Evolutionary conservation across 1,140 invertebrate genomes (phyloP), one percentile per base, ranked within the genome.

Genomic region (Radopholus similis): DNA sequence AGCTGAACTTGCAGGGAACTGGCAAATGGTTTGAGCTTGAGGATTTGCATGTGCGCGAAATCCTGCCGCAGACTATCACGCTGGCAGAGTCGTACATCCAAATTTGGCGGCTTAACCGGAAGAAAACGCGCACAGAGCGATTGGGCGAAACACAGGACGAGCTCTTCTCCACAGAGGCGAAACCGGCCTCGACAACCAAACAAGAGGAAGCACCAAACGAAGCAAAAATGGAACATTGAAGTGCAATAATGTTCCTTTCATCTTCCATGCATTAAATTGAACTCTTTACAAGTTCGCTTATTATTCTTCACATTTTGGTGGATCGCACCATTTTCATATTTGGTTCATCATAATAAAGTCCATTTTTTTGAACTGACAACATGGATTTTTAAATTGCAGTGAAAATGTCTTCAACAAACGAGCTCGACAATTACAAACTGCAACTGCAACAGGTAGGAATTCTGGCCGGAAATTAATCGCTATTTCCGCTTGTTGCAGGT

Each of bases 1-100:
- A 28, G 4, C 42, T 70, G 0, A 15, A 2, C 8, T 69, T 69
- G 57, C 74, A 88, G 86, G 88, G 88, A 2, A 88, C 87, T 47
- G 88, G 87, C 28, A 89, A 90, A 79, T 90, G 89, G 89, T 90
- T 94, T 82, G 95, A 99, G 86, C 88, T 99, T 87, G 95, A 99
- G 86, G 95, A 99, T 88, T 87, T 99, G 34, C 95, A 98, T 82
- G 95, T 99, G 0, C 94, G 90, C 3, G 93, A 95, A 83, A 97
- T 98, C 81, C 86, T 99, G 23, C 95, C 95, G 2, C 95, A 97
- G 84, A 98, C 98, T 93, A 97, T 99, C 67, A 97, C 96, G 0
- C 86, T 99, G 5, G 96, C 95, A 8, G 96, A 99, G 86, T 93
- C 93, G 11, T 98, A 98, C 76, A 96, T 99, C 81, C 95, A 98